phyloP scores from a whole-genome alignment of 2,113 vertebrate species.

The Saimiri boliviensis region DNA sequence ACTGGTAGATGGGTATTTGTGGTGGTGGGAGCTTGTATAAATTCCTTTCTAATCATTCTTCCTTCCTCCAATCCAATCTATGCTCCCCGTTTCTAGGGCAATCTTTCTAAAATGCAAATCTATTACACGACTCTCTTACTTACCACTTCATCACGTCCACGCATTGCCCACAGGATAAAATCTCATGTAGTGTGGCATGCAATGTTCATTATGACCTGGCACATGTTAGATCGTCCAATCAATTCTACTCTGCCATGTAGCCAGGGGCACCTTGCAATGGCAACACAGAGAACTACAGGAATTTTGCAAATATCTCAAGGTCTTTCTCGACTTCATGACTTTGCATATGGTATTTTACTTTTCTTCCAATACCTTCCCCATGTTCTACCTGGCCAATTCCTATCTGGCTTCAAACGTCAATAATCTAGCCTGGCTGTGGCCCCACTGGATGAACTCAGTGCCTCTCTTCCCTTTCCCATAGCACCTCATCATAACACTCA shows the following conservation, averaged over 20 bases:
- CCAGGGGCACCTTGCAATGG: background rate
- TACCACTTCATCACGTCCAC: background rate
- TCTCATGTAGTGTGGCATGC: background rate
- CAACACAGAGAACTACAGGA: background rate
- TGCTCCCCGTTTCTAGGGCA: background rate
- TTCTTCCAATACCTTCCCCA: background rate
- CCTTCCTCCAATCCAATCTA: background rate
- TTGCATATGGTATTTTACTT: background rate
- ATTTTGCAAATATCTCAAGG: background rate
- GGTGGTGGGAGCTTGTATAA: background rate
- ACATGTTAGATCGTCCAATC: background rate
- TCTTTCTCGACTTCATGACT: background rate
- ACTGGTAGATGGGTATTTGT: background rate
- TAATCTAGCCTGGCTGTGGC: background rate
- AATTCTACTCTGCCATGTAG: background rate
- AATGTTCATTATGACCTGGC: background rate
- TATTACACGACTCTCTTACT: background rate
- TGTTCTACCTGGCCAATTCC: background rate
- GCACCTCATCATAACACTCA: background rate
- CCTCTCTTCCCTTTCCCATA: background rate
- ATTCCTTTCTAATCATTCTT: background rate
- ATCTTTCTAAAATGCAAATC: background rate
- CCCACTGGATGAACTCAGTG: background rate
- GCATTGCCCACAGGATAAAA: background rate
- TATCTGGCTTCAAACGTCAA: background rate